Evolutionary conservation across 1,140 invertebrate genomes (phyloP), one percentile per base, ranked within the genome.

Genomic region (Battus philenor): DNA sequence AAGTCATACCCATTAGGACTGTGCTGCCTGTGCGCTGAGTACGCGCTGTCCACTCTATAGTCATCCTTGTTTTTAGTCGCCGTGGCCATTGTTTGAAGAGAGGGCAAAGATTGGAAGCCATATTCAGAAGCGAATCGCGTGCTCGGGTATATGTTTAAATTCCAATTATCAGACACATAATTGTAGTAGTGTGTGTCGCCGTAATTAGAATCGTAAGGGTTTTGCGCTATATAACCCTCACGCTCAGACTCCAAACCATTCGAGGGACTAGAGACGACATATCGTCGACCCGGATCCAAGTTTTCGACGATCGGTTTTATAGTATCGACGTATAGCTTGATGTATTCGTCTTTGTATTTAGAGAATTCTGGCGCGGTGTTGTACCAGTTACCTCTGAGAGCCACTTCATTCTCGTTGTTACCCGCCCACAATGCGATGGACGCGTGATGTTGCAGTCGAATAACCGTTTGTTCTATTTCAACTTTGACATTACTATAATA

Each of bases 341-440:
- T 79, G 68, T 98, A 99, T 77, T 99, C 96, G 0, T 81, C 54
- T 60, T 91, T 91, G 59, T 94, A 96, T 20, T 87, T 68, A 1
- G 86, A 59, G 44, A 88, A 89, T 17, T 91, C 76, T 0, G 29
- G 16, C 1, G 59, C 66, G 2, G 94, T 95, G 1, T 87, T 87
- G 74, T 95, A 96, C 96, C 96, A 98, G 70, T 96, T 92, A 20
- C 90, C 90, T 27, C 90, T 87, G 1, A 99, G 77, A 0, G 95
- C 97, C 15, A 90, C 93, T 89, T 99, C 98, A 74, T 99, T 99
- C 86, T 99, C 98, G 81, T 99, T 99, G 75, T 99, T 99, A 2
- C 95, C 97, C 8, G 96, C 94, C 92, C 95, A 96, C 0, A 98
- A 57, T 0, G 95, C 91, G 32, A 99, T 90, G 39, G 93, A 96